phyloP scores from a whole-genome alignment of 2,113 vertebrate genomes.

The Lycocorax pyrrhopterus region DNA sequence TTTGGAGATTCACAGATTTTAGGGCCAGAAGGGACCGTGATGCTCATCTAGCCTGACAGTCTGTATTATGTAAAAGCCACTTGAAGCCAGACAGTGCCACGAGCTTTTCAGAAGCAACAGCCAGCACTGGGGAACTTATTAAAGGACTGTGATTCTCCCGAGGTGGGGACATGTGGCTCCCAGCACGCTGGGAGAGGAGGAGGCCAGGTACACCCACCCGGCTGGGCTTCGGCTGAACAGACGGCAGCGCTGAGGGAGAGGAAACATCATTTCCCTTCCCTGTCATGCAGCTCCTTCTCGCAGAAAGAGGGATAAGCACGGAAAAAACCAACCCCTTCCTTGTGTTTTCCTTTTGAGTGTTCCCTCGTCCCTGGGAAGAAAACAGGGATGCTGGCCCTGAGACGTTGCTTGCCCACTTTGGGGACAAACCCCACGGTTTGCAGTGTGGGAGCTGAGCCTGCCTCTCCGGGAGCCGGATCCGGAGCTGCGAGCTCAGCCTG shows the following conservation, averaged over 20 bases:
- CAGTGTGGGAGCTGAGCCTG: background rate
- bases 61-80: conserved; percentile 51
- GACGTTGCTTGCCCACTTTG: accelerated
- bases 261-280: background rate
- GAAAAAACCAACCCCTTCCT: background rate
- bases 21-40: conserved; percentile 23
- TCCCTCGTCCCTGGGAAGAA: background rate
- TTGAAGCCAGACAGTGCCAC: conserved; percentile 52
- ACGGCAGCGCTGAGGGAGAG: background rate
- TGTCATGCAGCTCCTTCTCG: background rate
- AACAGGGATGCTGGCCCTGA: background rate
- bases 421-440: background rate
- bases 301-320: background rate
- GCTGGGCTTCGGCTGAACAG: background rate
- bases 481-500: background rate
- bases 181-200: background rate
- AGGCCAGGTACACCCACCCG: background rate
- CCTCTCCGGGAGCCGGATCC: background rate
- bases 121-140: background rate
- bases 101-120: background rate
- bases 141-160: background rate
- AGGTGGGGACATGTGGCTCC: background rate
- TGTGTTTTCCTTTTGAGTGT: background rate
- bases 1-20: conserved; percentile 40
- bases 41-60: conserved; percentile 46